Percentiles rank a stretch among this genome's conserved stretches.
Conservation (phyloP, 2,797 vertebrate genomes). For the Gambelia wislizenii region DNA sequence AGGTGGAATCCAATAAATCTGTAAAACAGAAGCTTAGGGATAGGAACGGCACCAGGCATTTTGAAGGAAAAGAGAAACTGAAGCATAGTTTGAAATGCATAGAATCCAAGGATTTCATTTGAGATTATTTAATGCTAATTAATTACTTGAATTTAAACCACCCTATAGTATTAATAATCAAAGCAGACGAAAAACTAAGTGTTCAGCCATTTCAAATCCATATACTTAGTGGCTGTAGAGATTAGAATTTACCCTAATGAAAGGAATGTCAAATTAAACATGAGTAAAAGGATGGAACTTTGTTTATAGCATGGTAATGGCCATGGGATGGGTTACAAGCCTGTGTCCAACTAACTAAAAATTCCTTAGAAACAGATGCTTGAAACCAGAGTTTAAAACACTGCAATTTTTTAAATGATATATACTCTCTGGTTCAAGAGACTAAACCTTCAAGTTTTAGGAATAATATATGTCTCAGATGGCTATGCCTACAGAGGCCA, state of each 20-base stretch:
- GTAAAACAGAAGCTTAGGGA: not conserved
- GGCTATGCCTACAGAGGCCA: not conserved
- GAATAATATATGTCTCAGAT: not conserved
- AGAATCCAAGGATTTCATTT: not conserved
- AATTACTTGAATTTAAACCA: not conserved
- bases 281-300: not conserved
- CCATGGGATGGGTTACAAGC: not conserved
- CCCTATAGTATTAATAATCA: not conserved
- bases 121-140: not conserved
- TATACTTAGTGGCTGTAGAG: no score
- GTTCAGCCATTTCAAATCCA: not conserved
- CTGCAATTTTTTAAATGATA: not conserved
- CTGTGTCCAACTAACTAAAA: not conserved
- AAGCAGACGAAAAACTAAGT: not conserved
- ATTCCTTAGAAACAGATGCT: not conserved
- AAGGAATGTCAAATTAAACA: not conserved
- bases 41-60: not conserved
- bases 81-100: not conserved
- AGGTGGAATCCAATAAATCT: not conserved
- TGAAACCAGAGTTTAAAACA: not conserved
- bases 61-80: not conserved
- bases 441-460: not conserved
- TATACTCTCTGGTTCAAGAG: not conserved
- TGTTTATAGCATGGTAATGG: not conserved
- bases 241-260: not conserved